phyloP scores from a whole-genome alignment of 2,888 invertebrate species.

The Rhynchonema sp. region DNA sequence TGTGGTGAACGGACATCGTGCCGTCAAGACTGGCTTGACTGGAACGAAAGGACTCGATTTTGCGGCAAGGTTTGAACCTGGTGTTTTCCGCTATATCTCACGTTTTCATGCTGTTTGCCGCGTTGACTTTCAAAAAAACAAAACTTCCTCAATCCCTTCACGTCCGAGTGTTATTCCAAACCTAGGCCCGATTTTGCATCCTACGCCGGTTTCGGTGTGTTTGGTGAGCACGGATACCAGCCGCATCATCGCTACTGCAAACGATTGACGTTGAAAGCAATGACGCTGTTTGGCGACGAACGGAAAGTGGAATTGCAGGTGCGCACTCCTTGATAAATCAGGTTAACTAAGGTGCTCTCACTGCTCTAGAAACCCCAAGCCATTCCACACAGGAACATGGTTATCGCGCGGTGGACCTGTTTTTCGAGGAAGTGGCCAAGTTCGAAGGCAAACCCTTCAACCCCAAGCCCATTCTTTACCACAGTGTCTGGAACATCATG shows the following conservation, averaged over 20 bases:
- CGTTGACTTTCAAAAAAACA: no score
- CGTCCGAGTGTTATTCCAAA: no score
- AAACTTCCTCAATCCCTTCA: no score
- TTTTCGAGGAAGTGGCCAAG: neutral
- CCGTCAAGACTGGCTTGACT: slow-evolving; percentile 63
- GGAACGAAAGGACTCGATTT: slow-evolving; percentile 48
- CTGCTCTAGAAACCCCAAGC: no score
- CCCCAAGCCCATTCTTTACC: slow-evolving; percentile 2
- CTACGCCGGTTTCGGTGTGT: slow-evolving; percentile 2
- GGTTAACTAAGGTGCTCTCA: no score
- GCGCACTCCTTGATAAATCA: no score
- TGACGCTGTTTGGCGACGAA: neutral
- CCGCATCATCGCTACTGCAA: neutral
- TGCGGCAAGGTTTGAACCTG: slow-evolving; percentile 40
- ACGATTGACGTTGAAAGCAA: neutral
- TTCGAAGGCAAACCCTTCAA: slow-evolving; percentile 1
- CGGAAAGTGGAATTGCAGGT: slow-evolving; percentile 3
- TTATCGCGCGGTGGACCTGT: slow-evolving; percentile 2
- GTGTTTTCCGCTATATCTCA: no score
- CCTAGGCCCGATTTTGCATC: slow-evolving; percentile 43
- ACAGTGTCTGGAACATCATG: slow-evolving; percentile 6
- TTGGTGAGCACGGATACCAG: neutral
- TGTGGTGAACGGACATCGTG: slow-evolving; percentile 63
- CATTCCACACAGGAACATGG: no score
- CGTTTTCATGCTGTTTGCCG: no score